These are phyloP conservation scores for Araneus ventricosus DNA, from an alignment of 1,140 invertebrate genomes.

Conservation along the genomic window DNA sequence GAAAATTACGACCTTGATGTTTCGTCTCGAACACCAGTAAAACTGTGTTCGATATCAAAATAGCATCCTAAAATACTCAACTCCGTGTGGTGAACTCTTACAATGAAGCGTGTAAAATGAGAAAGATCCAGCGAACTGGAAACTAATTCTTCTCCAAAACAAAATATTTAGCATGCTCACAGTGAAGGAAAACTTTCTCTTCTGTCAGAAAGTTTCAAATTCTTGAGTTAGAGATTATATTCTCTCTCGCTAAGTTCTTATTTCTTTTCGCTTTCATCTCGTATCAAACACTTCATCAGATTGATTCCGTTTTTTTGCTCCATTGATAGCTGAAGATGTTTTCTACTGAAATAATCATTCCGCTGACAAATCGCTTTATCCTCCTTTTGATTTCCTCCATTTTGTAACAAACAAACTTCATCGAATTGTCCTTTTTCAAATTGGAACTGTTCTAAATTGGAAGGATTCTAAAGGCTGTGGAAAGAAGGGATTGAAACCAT, in stretches of 20 bases:
- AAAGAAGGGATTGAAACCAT: background rate
- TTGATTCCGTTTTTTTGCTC: slow-evolving; percentile 60
- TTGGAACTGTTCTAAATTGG: slow-evolving; percentile 65
- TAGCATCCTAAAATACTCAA: background rate
- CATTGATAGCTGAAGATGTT: slow-evolving; percentile 58
- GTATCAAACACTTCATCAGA: slow-evolving; percentile 56
- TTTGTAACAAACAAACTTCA: background rate
- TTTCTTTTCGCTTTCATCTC: slow-evolving; percentile 46
- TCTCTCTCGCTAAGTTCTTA: slow-evolving; percentile 22
- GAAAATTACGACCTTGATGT: background rate
- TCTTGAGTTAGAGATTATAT: slow-evolving; percentile 59
- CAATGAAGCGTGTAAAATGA: slow-evolving; percentile 19
- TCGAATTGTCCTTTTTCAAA: slow-evolving; percentile 48
- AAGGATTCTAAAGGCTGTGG: background rate
- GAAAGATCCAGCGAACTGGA: slow-evolving; percentile 35
- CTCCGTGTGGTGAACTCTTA: background rate
- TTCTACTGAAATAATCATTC: slow-evolving; percentile 60
- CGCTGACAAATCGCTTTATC: slow-evolving; percentile 34
- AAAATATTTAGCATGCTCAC: slow-evolving; percentile 49
- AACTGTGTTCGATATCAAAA: background rate
- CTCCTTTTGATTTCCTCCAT: slow-evolving; percentile 6
- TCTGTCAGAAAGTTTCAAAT: slow-evolving; percentile 66
- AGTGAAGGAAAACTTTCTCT: slow-evolving; percentile 45
- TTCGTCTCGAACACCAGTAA: background rate
- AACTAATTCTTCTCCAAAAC: slow-evolving; percentile 42